Evolutionary conservation across 2,113 vertebrate genomes (phyloP).

Genomic region (Osmerus eperlanus): DNA sequence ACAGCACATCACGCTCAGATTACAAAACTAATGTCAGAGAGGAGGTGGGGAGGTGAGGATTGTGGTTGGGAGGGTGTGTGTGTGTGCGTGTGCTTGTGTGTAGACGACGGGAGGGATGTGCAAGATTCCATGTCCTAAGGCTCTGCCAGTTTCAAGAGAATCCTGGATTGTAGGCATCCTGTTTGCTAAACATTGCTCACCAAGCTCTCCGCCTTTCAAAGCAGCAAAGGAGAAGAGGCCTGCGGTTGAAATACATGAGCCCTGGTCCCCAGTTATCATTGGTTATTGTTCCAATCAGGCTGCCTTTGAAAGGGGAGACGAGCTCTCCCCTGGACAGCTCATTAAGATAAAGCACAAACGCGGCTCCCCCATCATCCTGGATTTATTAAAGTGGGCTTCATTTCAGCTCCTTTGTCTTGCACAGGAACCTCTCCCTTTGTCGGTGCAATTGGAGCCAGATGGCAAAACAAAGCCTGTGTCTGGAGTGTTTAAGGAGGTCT

Average conservation of each 20-base stretch:
- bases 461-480: slow-evolving; percentile 71
- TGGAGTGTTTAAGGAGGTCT: slow-evolving; percentile 60
- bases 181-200: slow-evolving; percentile 59
- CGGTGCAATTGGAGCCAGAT: slow-evolving; percentile 72
- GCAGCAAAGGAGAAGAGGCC: slow-evolving; percentile 50
- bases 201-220: slow-evolving; percentile 42
- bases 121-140: slow-evolving; percentile 26
- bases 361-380: slow-evolving; percentile 61
- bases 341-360: slow-evolving; percentile 71
- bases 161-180: slow-evolving; percentile 38
- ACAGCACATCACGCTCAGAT: slow-evolving; percentile 52
- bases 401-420: slow-evolving; percentile 67
- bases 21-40: slow-evolving; percentile 43
- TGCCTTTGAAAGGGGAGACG: slow-evolving; percentile 58
- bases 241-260: slow-evolving; percentile 42
- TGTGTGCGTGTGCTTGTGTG: slow-evolving; percentile 24
- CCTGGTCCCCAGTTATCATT: slow-evolving; percentile 63
- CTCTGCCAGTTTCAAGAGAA: slow-evolving; percentile 41
- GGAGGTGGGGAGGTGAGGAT: slow-evolving; percentile 25
- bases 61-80: slow-evolving; percentile 21
- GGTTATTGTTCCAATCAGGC: slow-evolving; percentile 68
- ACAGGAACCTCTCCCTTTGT: slow-evolving; percentile 68
- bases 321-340: slow-evolving; percentile 67
- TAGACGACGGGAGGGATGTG: background rate
- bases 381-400: slow-evolving; percentile 70